Conservation (phyloP, 2,113 vertebrate species). For the Furnarius figulus region DNA sequence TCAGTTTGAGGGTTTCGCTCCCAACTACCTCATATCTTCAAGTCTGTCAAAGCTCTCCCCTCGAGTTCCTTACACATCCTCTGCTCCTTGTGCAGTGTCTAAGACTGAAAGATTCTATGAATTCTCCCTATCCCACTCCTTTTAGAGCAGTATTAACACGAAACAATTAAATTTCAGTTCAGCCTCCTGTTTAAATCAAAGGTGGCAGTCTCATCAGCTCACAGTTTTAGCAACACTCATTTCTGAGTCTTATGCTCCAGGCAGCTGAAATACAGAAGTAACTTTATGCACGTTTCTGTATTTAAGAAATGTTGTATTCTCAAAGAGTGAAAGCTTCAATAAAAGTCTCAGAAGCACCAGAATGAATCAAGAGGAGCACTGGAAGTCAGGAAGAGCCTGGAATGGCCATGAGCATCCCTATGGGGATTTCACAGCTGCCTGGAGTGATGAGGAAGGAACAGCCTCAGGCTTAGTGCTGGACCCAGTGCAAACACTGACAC, state of each 20-base stretch:
- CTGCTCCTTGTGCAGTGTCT: not conserved
- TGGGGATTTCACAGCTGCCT: not conserved
- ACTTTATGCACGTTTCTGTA: fast-evolving
- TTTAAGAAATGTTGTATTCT: not conserved
- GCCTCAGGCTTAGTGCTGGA: fast-evolving
- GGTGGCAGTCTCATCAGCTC: not conserved
- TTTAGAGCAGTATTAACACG: not conserved
- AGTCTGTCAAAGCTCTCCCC: not conserved
- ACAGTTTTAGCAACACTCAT: not conserved
- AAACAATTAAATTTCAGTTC: not conserved
- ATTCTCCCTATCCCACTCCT: not conserved
- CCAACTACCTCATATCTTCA: not conserved
- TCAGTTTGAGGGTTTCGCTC: not conserved
- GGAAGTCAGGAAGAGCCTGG: not conserved
- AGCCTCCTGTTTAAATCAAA: not conserved
- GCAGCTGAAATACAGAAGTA: not conserved
- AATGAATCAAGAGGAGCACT: not conserved
- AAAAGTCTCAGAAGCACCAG: not conserved
- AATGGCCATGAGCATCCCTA: not conserved
- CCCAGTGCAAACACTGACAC: not conserved
- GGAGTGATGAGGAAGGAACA: not conserved
- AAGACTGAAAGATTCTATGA: not conserved
- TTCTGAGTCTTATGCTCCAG: not conserved
- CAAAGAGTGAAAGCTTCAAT: not conserved
- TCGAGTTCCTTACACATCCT: not conserved